phyloP scores from a whole-genome alignment of 2,797 vertebrate species.

The Gambusia yucatana region DNA sequence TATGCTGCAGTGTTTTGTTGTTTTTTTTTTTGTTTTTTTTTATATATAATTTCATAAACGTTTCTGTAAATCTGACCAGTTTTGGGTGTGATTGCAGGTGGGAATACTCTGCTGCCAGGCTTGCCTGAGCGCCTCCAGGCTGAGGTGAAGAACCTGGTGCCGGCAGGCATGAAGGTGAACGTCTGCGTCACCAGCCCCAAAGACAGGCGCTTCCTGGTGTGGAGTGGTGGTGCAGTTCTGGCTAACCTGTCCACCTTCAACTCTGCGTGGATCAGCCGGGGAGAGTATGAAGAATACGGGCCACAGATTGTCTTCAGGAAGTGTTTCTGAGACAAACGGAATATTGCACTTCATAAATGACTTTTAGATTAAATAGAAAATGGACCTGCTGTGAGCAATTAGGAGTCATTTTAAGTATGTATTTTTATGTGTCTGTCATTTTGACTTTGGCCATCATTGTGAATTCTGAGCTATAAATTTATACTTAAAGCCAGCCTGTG shows the following conservation, averaged over 20 bases:
- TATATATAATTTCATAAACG: background rate
- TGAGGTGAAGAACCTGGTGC: constrained; percentile 68
- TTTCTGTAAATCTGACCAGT: background rate
- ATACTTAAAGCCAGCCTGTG: background rate
- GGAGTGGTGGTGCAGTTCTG: constrained; percentile 79
- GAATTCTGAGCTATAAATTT: constrained; percentile 3
- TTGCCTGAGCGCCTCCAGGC: constrained; percentile 76
- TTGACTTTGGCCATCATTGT: background rate
- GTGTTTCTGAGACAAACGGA: constrained; percentile 76
- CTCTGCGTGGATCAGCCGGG: constrained; percentile 77
- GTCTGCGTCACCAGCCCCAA: constrained; percentile 70
- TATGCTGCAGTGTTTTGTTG: too few relatives aligned
- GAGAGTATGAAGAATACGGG: constrained; percentile 80
- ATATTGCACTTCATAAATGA: background rate
- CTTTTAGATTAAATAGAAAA: background rate
- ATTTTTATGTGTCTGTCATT: background rate
- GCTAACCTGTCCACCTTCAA: constrained; percentile 64
- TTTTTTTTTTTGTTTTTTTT: background rate
- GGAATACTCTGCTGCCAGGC: constrained; percentile 79
- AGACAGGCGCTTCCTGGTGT: constrained; percentile 79
- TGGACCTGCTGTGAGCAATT: background rate
- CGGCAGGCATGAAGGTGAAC: constrained; percentile 27
- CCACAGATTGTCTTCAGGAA: constrained; percentile 81
- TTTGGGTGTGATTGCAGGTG: constrained; percentile 62
- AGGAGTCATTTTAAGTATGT: background rate